Base-by-base conservation (phyloP, 2,113 vertebrate genomes). In the Rhinopomastus cyanomelas region DNA sequence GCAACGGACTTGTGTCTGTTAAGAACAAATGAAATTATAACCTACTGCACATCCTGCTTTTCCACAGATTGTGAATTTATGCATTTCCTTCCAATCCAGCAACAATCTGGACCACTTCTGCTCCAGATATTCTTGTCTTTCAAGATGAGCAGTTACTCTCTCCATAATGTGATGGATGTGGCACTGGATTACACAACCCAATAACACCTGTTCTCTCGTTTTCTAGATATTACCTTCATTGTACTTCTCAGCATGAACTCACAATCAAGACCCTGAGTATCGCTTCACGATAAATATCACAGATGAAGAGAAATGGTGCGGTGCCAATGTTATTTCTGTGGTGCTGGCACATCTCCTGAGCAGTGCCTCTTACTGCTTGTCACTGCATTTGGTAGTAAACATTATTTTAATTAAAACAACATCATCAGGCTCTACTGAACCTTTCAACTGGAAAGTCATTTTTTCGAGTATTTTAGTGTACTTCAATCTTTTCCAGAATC, bases 231-330 rank as follows among this genome's bases (percentile, higher is more conserved):
- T 92, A 65, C 81, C 79, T 65, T 89, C 75, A 92, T 94, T 97
- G 94, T 92, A 67, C 92, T 96, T 93, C 96, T 91, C 94, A 96
- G 95, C 92, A 92, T 59, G 96, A 95, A 56, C 46, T 92, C 96
- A 90, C 94, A 93, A 92, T 92, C 87, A 93, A 95, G 94, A 96
- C 74, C 61, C 82, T 76, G 77, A 85, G 67, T 94, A 87, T 61
- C 94, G 79, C 46, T 79, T 53, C 25, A 27, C 51, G 85, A 97
- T 95, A 94, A 96, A 95, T 95, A 88, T 62, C 88, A 90, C 83
- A 94, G 86, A 96, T 71, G 69, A 96, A 94, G 85, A 94, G 85
- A 96, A 94, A 92, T 89, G 89, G 84, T 66, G 64, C 68, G 34
- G 53, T 71, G 96, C 92, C 94, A 96, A 87, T 56, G 52, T 66